Base-by-base conservation (phyloP, 2,113 vertebrate species). In the Scortum barcoo region DNA sequence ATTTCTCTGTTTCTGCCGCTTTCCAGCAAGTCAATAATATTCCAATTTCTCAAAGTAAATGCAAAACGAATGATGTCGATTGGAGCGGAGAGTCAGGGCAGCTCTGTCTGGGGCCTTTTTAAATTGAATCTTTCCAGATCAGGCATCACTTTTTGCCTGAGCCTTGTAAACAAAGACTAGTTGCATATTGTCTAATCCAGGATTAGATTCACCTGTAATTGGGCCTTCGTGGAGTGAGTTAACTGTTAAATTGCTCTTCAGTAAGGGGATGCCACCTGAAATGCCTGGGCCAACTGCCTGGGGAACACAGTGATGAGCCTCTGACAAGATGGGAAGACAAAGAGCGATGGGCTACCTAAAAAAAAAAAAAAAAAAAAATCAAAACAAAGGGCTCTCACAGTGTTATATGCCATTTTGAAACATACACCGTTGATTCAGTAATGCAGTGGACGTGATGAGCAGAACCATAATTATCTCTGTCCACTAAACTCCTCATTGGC, bases 101-200 rank as follows among this genome's bases (percentile, higher is more conserved):
- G 57, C 54, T 72, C 69, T 72, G 72, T 81, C 75, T 77, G 75
- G 63, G 17, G 44, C 68, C 66, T 86, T 71, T 6, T 73, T 77
- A 92, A 94, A 93, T 94, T 89, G 84, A 93, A 93, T 92, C 82
- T 87, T 76, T 91, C 88, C 88, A 74, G 78, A 90, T 89, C 75
- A 33, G 61, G 38, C 75, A 3, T 79, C 65, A 60, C 71, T 76
- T 86, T 79, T 82, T 78, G 20, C 62, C 70, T 72, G 51, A 77
- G 79, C 62, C 71, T 80, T 78, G 88, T 89, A 91, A 93, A 93
- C 90, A 93, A 90, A 91, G 70, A 78, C 74, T 58, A 58, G 66
- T 86, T 86, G 82, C 86, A 85, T 89, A 89, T 90, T 66, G 76
- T 91, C 80, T 92, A 89, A 91, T 89, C 87, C 74, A 72, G 86